These are phyloP conservation scores for Microtus pennsylvanicus DNA, from an alignment of 2,113 vertebrate species.

Conservation along the genomic window DNA sequence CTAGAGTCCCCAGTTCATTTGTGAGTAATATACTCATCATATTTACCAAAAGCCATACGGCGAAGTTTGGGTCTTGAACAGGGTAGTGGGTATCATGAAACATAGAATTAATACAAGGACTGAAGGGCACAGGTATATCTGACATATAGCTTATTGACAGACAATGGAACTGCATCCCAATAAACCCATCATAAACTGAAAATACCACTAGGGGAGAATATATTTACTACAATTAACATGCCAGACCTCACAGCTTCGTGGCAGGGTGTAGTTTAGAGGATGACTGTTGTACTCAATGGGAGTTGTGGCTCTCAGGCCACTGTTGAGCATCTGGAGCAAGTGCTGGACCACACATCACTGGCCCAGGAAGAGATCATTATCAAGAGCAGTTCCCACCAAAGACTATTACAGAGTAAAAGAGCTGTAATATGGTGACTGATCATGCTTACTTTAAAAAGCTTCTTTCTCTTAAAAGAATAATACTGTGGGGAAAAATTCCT, in stretches of 20 bases:
- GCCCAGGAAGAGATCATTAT: background rate
- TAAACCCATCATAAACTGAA: background rate
- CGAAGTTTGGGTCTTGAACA: background rate
- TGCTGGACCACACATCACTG: background rate
- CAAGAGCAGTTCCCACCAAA: background rate
- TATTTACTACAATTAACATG: background rate
- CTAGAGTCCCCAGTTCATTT: background rate
- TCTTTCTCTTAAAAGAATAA: background rate
- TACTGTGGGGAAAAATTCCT: background rate
- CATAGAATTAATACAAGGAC: background rate
- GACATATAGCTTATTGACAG: background rate
- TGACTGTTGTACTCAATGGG: background rate
- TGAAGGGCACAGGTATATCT: background rate
- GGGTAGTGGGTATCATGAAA: background rate
- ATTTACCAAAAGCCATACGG: background rate
- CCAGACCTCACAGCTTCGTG: background rate
- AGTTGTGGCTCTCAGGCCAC: background rate
- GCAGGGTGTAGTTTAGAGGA: background rate
- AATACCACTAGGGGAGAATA: background rate
- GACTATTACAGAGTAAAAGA: background rate
- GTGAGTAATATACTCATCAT: background rate
- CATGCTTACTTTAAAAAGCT: background rate
- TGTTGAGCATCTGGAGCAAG: background rate
- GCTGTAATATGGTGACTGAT: background rate
- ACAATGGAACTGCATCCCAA: background rate